Evolutionary conservation across 2,797 vertebrate genomes (phyloP).

Genomic region (Danio choprae): DNA sequence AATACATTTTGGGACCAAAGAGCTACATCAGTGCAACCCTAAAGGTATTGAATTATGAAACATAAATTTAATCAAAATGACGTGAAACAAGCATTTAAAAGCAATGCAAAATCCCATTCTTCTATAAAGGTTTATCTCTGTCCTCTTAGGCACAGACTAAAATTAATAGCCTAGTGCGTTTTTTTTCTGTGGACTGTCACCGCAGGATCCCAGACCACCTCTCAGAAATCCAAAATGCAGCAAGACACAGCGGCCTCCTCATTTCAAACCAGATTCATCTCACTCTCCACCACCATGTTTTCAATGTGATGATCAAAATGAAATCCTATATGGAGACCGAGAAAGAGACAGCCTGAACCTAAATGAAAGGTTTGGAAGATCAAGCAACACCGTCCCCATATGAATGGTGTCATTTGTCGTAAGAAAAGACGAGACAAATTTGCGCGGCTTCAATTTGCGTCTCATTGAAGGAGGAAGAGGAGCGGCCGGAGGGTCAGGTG

Average conservation of each 20-base stretch:
- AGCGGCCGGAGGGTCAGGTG: slow-evolving; percentile 36
- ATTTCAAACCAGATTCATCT: slow-evolving; percentile 36
- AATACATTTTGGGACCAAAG: background rate
- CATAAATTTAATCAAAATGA: background rate
- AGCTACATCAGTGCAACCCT: background rate
- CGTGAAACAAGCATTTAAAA: background rate
- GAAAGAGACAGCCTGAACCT: slow-evolving; percentile 18
- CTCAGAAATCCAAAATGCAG: background rate
- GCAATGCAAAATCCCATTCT: background rate
- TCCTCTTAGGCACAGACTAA: background rate
- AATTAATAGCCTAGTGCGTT: background rate
- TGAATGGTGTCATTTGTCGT: slow-evolving; percentile 56
- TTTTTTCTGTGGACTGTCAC: background rate
- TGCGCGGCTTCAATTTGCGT: slow-evolving; percentile 40
- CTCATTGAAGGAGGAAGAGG: slow-evolving; percentile 25
- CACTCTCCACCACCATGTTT: slow-evolving; percentile 37
- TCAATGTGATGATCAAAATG: slow-evolving; percentile 55
- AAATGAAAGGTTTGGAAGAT: slow-evolving; percentile 33
- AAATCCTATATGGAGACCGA: slow-evolving; percentile 27
- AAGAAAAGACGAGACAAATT: slow-evolving; percentile 37
- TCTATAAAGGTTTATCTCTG: background rate
- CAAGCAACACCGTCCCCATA: slow-evolving; percentile 52
- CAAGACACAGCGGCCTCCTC: background rate
- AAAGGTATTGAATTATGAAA: background rate
- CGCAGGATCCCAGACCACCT: background rate